Conservation (phyloP, 92 coral and sea anemone species). For the Palythoa caribaeorum region DNA sequence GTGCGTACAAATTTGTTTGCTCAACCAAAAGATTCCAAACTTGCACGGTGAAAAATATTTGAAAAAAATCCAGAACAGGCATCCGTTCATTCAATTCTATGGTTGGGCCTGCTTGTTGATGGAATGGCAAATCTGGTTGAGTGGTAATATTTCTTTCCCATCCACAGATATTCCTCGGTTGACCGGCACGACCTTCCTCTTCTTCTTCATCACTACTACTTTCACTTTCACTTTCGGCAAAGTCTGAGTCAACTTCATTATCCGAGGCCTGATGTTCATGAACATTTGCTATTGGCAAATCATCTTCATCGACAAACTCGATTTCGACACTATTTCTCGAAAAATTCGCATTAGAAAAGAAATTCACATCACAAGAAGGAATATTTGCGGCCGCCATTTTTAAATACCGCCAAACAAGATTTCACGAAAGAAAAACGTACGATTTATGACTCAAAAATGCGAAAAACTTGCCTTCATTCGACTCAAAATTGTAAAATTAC, state of each 20-base stretch:
- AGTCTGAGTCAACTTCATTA: constrained; percentile 41
- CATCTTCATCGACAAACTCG: constrained; percentile 48
- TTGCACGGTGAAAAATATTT: constrained; percentile 43
- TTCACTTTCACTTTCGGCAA: not conserved
- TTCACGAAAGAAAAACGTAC: constrained; percentile 6
- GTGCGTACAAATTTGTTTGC: constrained; percentile 50
- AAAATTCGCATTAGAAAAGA: no score
- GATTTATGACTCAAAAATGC: not conserved
- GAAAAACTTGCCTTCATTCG: not conserved
- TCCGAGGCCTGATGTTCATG: constrained; percentile 18
- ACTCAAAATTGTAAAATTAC: not conserved
- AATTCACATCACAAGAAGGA: no score
- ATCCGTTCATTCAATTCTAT: no score
- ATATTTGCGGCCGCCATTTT: not conserved
- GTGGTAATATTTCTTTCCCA: no score
- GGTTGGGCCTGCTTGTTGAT: no score
- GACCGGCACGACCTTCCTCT: constrained; percentile 21
- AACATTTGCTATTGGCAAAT: constrained; percentile 46
- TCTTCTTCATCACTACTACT: constrained; percentile 23
- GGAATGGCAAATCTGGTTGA: no score
- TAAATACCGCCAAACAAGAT: not conserved
- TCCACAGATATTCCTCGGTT: not conserved
- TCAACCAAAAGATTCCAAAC: constrained; percentile 43
- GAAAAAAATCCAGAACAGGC: not conserved
- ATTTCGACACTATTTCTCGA: not conserved